Evolutionary conservation across 2,888 invertebrate species (phyloP).

Genomic region (Abrostola triplasia): DNA sequence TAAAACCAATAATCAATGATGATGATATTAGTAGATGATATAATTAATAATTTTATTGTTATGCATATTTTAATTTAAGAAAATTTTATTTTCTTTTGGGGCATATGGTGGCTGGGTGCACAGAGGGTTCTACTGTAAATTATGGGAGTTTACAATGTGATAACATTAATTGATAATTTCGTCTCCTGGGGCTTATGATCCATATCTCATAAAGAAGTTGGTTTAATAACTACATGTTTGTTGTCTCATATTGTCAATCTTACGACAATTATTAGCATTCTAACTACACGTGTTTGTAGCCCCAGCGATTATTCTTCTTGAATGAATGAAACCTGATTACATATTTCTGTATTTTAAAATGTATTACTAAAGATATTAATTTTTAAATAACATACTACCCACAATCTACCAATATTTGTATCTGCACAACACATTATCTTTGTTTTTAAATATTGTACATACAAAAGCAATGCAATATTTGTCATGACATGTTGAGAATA

Average conservation of each 20-base stretch:
- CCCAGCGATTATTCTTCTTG: neutral
- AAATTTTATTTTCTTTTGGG: conserved; percentile 35
- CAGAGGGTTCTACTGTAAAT: conserved; percentile 17
- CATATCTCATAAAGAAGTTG: conserved; percentile 44
- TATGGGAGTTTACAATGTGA: conserved; percentile 4
- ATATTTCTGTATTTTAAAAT: neutral
- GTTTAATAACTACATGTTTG: neutral
- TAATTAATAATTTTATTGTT: conserved; percentile 9
- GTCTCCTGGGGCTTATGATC: conserved; percentile 31
- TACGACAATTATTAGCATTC: neutral
- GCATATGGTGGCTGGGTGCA: conserved; percentile 32
- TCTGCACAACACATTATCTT: conserved; percentile 2
- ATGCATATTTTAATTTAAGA: conserved; percentile 23
- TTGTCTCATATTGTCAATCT: neutral
- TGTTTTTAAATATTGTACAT: conserved; percentile 39
- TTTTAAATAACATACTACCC: conserved; percentile 1
- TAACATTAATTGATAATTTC: conserved; percentile 17
- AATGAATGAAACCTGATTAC: neutral
- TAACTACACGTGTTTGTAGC: neutral
- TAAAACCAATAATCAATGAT: conserved; percentile 69
- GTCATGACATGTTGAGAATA: conserved; percentile 37
- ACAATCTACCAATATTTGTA: conserved; percentile 2
- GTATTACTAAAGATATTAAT: neutral
- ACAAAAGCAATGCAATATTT: conserved; percentile 49
- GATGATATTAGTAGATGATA: conserved; percentile 76